These are phyloP conservation scores for Cephalopterus ornatus DNA, from an alignment of 2,113 vertebrate genomes.

Conservation along the genomic window DNA sequence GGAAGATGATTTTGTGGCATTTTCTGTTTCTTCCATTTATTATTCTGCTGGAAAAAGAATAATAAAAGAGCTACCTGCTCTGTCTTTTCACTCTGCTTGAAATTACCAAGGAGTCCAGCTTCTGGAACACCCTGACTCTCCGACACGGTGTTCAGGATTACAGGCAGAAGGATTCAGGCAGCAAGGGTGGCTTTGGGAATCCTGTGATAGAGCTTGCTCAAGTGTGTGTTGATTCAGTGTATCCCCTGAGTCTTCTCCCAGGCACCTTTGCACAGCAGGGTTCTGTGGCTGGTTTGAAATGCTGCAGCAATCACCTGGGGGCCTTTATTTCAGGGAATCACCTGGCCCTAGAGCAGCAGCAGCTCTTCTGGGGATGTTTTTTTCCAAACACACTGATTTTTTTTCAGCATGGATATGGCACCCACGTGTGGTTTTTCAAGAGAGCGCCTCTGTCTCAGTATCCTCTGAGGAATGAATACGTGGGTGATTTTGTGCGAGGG, in stretches of 20 bases:
- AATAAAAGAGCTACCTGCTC: background rate
- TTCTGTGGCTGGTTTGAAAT: background rate
- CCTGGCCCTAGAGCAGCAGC: background rate
- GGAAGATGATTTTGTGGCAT: background rate
- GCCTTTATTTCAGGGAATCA: background rate
- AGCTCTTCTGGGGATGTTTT: background rate
- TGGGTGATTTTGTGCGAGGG: slow-evolving; percentile 80
- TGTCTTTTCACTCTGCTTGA: background rate
- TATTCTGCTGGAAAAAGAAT: background rate
- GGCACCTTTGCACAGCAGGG: background rate
- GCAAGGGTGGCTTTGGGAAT: background rate
- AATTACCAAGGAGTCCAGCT: background rate
- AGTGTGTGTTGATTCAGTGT: background rate
- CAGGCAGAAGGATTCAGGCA: background rate
- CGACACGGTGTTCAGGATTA: background rate
- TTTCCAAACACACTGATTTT: background rate
- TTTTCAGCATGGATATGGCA: slow-evolving; percentile 86
- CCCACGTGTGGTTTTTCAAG: slow-evolving; percentile 80
- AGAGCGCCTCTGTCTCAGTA: slow-evolving; percentile 74
- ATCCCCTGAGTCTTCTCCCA: background rate
- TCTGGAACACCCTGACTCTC: background rate
- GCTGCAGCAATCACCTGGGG: background rate
- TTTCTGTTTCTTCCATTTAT: background rate
- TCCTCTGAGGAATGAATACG: slow-evolving; percentile 79
- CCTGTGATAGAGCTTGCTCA: background rate